Percentiles rank a stretch among this genome's conserved stretches.
phyloP scores from a whole-genome alignment of 2,888 invertebrate species.

The Ectropis crepuscularia region DNA sequence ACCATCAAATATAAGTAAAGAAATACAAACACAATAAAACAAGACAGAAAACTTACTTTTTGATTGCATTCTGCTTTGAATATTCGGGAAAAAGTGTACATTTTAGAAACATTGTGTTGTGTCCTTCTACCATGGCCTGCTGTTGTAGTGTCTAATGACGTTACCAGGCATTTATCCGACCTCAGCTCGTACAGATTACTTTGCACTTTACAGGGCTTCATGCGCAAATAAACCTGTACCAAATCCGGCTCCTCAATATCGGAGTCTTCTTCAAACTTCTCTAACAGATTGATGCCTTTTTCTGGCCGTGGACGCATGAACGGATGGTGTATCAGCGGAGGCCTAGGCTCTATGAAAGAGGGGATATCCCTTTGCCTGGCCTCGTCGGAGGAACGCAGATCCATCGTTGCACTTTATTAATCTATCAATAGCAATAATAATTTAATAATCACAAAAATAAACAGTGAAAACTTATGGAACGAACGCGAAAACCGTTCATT shows the following conservation, averaged over 20 bases:
- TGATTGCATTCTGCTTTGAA: constrained; percentile 68
- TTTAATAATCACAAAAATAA: not conserved
- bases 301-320: constrained; percentile 76
- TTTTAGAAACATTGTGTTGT: constrained; percentile 77
- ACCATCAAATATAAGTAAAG: not conserved
- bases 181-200: constrained; percentile 71
- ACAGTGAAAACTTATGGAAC: not conserved
- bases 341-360: constrained; percentile 78
- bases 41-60: constrained; percentile 59
- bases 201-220: constrained; percentile 73
- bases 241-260: constrained; percentile 69
- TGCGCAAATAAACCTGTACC: constrained; percentile 82
- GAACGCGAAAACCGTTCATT: constrained; percentile 11
- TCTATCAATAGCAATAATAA: not conserved
- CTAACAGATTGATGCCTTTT: constrained; percentile 72
- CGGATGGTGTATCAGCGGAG: constrained; percentile 75
- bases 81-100: constrained; percentile 77
- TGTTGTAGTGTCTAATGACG: constrained; percentile 69
- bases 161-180: constrained; percentile 69
- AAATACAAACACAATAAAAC: not conserved
- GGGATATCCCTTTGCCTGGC: constrained; percentile 67
- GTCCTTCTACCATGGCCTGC: constrained; percentile 72
- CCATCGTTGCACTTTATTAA: constrained; percentile 39
- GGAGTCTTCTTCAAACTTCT: constrained; percentile 71
- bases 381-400: constrained; percentile 65